Evolutionary conservation across 2,888 invertebrate genomes (phyloP).

Genomic region (Nomada fucata): DNA sequence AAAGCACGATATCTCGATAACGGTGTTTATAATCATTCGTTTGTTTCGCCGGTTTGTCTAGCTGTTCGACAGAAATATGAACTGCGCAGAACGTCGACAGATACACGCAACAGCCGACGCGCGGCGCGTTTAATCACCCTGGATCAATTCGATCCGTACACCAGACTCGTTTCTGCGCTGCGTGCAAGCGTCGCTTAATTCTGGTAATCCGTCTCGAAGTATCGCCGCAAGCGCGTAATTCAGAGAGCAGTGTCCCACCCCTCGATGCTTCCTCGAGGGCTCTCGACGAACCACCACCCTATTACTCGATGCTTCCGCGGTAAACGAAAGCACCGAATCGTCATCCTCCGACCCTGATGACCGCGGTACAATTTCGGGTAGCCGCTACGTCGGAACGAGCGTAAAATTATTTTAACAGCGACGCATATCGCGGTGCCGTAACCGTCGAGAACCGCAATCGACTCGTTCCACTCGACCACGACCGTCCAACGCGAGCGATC

Average conservation of each 20-base stretch:
- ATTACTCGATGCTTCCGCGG: neutral
- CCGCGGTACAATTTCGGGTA: too few species aligned
- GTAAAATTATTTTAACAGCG: too few species aligned
- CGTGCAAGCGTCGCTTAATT: neutral
- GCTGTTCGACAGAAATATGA: too few species aligned
- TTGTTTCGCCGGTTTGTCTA: too few species aligned
- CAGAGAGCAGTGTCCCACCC: neutral
- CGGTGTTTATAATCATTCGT: neutral
- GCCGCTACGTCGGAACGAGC: too few species aligned
- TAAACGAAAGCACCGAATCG: neutral
- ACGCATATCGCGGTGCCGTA: too few species aligned
- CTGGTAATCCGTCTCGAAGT: neutral
- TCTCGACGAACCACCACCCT: neutral
- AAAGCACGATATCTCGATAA: neutral
- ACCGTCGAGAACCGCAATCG: too few species aligned
- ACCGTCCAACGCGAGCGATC: too few species aligned
- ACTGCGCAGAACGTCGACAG: too few species aligned
- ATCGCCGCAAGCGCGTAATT: neutral
- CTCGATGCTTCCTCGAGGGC: neutral
- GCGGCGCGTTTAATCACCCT: neutral
- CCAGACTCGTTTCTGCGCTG: neutral
- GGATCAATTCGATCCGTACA: neutral
- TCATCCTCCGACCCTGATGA: neutral
- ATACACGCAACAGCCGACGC: too few species aligned
- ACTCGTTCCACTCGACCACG: too few species aligned